These are phyloP conservation scores for Perca flavescens DNA, from an alignment of 2,113 vertebrate species.

Conservation along the genomic window DNA sequence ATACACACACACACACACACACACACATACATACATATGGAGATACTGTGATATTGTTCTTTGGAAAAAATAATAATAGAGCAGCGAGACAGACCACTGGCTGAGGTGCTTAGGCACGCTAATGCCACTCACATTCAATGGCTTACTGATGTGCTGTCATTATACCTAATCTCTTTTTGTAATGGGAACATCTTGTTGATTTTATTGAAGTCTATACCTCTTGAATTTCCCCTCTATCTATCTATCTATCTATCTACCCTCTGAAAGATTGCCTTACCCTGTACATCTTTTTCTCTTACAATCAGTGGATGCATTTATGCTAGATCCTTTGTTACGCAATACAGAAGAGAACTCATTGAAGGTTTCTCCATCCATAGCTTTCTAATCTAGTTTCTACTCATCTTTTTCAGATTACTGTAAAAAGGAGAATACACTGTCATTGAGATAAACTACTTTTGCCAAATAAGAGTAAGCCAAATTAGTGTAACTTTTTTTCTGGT, in stretches of 20 bases:
- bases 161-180: slow-evolving; percentile 9
- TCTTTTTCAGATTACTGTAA: background rate
- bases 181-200: slow-evolving; percentile 3
- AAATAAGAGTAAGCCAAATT: background rate
- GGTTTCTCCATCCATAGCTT: background rate
- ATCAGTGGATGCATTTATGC: background rate
- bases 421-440: background rate
- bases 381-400: too few species aligned
- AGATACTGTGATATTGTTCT: background rate
- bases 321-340: background rate
- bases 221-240: too few species aligned
- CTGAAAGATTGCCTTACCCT: background rate
- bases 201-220: background rate
- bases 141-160: background rate
- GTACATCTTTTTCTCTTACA: background rate
- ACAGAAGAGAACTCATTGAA: background rate
- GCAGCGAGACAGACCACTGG: background rate
- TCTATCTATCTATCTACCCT: background rate
- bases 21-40: background rate
- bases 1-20: too few species aligned
- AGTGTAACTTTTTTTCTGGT: background rate
- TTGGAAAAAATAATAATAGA: background rate
- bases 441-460: background rate
- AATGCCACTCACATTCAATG: background rate
- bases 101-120: background rate